Evolutionary conservation across 2,888 invertebrate species (phyloP), one percentile per base, ranked within the genome.

Genomic region (Embidobia sp.): DNA sequence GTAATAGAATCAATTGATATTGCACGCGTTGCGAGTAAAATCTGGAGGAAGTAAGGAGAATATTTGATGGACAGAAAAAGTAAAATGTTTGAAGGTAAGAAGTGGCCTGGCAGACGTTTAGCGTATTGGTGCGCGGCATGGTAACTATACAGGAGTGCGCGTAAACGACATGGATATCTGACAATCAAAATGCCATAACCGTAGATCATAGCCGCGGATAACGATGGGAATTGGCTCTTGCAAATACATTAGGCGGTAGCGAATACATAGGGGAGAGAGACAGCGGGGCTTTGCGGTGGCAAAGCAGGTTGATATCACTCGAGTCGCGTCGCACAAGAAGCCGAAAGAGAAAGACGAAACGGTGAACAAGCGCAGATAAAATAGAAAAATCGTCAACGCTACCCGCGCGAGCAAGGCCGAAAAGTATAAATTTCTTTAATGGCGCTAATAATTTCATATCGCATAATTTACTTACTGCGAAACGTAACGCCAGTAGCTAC

Each of bases 401-500:
- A 73, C 44, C 66, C 37, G 55, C 33, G 66, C 72, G 53, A 48
- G 66, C 73, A 69, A 80, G 78, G 64, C 75, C 80, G 57, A 88
- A 87, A 88, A 86, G 86, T 88, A 89, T 89, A 89, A 89, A 89
- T 89, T 89, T 89, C 89, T 88, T 89, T 89, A 89, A 89, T 88
- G 88, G 87, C 84, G 86, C 89, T 89, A 89, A 89, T 89, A 89
- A 89, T 89, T 89, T 89, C 89, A 89, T 89, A 89, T 89, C 89
- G 89, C 88, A 85, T 89, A 89, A 89, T 89, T 89, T 89, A 89
- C 89, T 89, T 89, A 89, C 89, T 89, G 88, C 87, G 89, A 89
- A 89, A 89, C 88, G 89, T 88, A 89, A 89, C 89, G 88, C 89
- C 86, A 86, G 88, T 89, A 89, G 89, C 88, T 88, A 86, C 85